Evolutionary conservation across 2,797 vertebrate species (phyloP), one percentile per base, ranked within the genome.

Genomic region (Hippopotamyrus pictus): DNA sequence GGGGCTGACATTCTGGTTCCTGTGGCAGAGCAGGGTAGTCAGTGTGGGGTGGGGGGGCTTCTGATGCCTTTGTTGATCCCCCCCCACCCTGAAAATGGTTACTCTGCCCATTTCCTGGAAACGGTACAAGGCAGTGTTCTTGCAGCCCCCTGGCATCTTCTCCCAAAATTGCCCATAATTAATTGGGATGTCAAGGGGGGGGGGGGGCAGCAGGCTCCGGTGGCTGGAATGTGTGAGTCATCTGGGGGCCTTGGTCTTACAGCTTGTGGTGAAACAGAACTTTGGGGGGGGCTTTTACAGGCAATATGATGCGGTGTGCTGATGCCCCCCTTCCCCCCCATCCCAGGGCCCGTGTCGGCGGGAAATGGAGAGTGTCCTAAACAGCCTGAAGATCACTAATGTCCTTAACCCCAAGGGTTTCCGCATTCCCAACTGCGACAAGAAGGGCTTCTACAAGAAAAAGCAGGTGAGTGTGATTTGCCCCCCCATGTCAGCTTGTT

Each of bases 381-480:
- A 96, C 92, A 96, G 95, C 90, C 94, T 99, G 65, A 99, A 98
- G 95, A 97, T 97, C 91, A 94, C 96, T 91, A 96, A 97, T 89
- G 95, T 96, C 90, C 95, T 99, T 91, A 97, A 96, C 92, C 97
- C 97, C 50, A 94, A 96, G 92, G 96, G 96, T 29, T 94, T 99
- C 91, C 97, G 97, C 95, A 97, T 99, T 93, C 98, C 98, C 91
- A 99, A 99, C 95, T 99, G 98, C 93, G 98, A 99, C 95, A 98
- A 97, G 94, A 99, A 97, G 91, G 98, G 98, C 0, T 99, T 98
- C 94, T 99, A 99, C 93, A 99, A 98, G 96, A 99, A 97, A 94
- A 99, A 97, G 90, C 98, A 99, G 97, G 98, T 99, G 93, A 95
- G 94, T n/a, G 9, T 37, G 53, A 50, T 5, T 1, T 0, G 19